A percentile compares a stretch with the other conserved stretches of the same genome.
phyloP scores from a whole-genome alignment of 1,140 invertebrate species.

The Drosophila lacteicornis region DNA sequence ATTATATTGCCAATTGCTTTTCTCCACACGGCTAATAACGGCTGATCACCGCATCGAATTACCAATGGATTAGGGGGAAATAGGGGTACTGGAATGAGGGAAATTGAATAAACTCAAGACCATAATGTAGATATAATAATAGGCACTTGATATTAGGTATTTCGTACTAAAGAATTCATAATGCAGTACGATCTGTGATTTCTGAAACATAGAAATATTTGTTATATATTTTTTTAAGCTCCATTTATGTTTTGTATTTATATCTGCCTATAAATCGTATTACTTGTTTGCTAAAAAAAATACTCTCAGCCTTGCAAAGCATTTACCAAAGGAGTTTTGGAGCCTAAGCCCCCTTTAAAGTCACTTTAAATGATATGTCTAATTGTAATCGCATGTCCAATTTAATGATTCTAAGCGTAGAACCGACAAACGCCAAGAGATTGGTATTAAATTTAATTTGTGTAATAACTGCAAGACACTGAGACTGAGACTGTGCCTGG shows the following conservation, averaged over 20 bases:
- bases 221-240: too few relatives aligned
- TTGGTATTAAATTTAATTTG: slow-evolving; percentile 16
- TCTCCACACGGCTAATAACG: slow-evolving; percentile 22
- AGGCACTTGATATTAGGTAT: too few relatives aligned
- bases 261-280: too few relatives aligned
- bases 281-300: too few relatives aligned
- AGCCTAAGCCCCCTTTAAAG: slow-evolving; percentile 56
- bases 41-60: slow-evolving; percentile 65
- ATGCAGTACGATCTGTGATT: too few relatives aligned
- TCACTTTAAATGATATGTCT: slow-evolving; percentile 66
- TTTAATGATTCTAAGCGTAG: slow-evolving; percentile 71
- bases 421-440: slow-evolving; percentile 23
- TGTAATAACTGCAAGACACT: slow-evolving; percentile 13
- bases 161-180: too few relatives aligned
- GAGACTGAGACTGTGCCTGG: neutral
- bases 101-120: neutral
- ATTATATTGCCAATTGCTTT: slow-evolving; percentile 46
- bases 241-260: too few relatives aligned
- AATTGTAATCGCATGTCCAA: slow-evolving; percentile 77
- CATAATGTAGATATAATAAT: too few relatives aligned
- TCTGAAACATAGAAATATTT: too few relatives aligned
- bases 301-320: neutral
- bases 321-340: neutral
- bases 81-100: neutral
- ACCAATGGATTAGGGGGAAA: slow-evolving; percentile 43